Percentiles rank a stretch among this genome's conserved stretches.
Evolutionary conservation across 2,888 invertebrate genomes (phyloP).

Genomic region (Erebia epiphron): DNA sequence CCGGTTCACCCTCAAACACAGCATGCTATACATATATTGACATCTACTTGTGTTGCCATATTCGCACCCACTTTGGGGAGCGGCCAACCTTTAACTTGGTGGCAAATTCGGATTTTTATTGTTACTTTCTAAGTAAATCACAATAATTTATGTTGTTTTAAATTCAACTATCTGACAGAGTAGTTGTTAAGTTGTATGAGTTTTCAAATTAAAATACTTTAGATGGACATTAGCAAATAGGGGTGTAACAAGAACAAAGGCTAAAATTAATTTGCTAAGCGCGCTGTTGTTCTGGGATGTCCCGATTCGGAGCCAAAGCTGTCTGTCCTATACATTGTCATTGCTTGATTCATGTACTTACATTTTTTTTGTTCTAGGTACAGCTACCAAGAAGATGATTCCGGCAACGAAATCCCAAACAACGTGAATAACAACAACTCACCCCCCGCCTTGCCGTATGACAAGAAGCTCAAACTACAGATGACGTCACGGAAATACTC

Average conservation of each 20-base stretch:
- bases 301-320: too few species aligned
- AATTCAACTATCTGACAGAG: too few species aligned
- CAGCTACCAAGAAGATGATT: conserved; percentile 74
- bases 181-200: too few species aligned
- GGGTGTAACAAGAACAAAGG: too few species aligned
- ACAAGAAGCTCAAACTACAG: conserved; percentile 78
- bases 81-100: too few species aligned
- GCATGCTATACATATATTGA: conserved; percentile 91
- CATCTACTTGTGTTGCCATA: conserved; percentile 78
- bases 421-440: conserved; percentile 82
- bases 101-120: too few species aligned
- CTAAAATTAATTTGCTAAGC: too few species aligned
- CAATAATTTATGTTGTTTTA: too few species aligned
- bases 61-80: conserved; percentile 95
- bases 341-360: background rate
- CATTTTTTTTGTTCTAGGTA: conserved; percentile 54
- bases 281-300: too few species aligned
- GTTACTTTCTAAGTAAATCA: too few species aligned
- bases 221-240: too few species aligned
- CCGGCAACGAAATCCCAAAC: conserved; percentile 73
- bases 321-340: background rate
- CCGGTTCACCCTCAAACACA: conserved; percentile 95
- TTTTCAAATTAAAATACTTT: too few species aligned
- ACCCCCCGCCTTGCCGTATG: conserved; percentile 80
- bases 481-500: conserved; percentile 78